Evolutionary conservation across 2,113 vertebrate genomes (phyloP), one percentile per base, ranked within the genome.

Genomic region (Lethenteron camtschaticum): DNA sequence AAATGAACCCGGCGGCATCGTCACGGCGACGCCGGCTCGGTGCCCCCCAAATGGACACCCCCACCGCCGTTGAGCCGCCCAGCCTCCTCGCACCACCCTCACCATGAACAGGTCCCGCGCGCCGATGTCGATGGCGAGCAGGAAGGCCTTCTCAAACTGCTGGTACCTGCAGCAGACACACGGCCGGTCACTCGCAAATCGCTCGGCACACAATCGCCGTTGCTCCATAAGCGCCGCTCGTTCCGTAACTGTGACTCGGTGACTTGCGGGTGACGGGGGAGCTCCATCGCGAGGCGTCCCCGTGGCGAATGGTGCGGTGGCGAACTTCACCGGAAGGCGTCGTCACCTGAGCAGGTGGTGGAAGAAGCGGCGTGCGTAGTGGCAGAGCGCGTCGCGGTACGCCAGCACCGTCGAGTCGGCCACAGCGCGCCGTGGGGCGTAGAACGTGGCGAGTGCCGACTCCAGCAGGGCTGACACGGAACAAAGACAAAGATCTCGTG

Each of bases 301-400:
- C 41, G 41, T 41, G 41, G 41, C 41, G 41, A 41, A 41, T 41
- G 41, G 41, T 41, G 6, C 6, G 41, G 41, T 41, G 41, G 41
- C 41, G 41, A 41, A 41, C 41, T 41, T 41, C 41, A 41, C 41
- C 41, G 41, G 41, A 41, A 41, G 41, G 41, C 41, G 41, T 66
- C 73, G 78, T 85, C 81, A 97, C 94, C 94, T 95, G 81, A 99
- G 86, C 71, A 97, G 85, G 80, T 95, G 89, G 79, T 99, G 94
- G 79, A 97, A 97, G 76, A 97, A 94, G 75, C 94, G 86, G 11
- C 94, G 84, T 70, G 89, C 85, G 1, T 89, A 95, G 80, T 82
- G 87, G 81, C 87, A 85, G 83, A 97, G 80, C 68, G 81, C 82
- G 72, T 89, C 85, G 74, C 86, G 81, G 77, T 90, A 95, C 78